Evolutionary conservation across 1,140 invertebrate species (phyloP).

Genomic region (Danaus plexippus): DNA sequence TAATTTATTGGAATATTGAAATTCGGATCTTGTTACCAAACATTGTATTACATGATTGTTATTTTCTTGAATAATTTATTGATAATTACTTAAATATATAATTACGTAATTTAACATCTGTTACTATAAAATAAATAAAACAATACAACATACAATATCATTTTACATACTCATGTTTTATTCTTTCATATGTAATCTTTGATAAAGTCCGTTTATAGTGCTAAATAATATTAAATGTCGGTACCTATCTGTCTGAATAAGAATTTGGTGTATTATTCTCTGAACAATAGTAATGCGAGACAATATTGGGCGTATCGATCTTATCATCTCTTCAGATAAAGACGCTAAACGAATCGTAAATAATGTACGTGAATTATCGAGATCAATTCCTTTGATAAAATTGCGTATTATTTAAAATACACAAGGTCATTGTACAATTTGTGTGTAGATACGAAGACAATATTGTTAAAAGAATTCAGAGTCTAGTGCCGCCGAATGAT

Average conservation of each 20-base stretch:
- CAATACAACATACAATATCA: too few species aligned
- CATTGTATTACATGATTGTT: slow-evolving; percentile 26
- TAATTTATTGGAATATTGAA: slow-evolving; percentile 3
- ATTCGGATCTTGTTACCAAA: slow-evolving; percentile 2
- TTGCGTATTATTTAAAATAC: slow-evolving; percentile 7
- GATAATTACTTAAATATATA: too few species aligned
- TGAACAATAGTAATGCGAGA: slow-evolving; percentile 55
- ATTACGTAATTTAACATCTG: too few species aligned
- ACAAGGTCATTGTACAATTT: too few species aligned
- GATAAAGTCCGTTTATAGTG: too few species aligned
- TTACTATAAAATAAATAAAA: too few species aligned
- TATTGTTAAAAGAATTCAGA: too few species aligned
- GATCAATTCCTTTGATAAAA: slow-evolving; percentile 47
- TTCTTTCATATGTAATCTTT: too few species aligned
- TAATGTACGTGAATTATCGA: slow-evolving; percentile 59
- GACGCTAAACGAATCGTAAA: slow-evolving; percentile 59
- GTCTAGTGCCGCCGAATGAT: too few species aligned
- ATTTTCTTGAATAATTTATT: too few species aligned
- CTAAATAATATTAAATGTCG: slow-evolving; percentile 1
- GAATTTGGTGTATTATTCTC: slow-evolving; percentile 19
- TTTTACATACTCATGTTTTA: too few species aligned
- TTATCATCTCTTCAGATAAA: slow-evolving; percentile 50
- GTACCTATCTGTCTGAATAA: slow-evolving; percentile 2
- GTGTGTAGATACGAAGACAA: too few species aligned
- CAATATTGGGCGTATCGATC: slow-evolving; percentile 60